phyloP scores from a whole-genome alignment of 2,888 invertebrate genomes.

The Alsophila aescularia region DNA sequence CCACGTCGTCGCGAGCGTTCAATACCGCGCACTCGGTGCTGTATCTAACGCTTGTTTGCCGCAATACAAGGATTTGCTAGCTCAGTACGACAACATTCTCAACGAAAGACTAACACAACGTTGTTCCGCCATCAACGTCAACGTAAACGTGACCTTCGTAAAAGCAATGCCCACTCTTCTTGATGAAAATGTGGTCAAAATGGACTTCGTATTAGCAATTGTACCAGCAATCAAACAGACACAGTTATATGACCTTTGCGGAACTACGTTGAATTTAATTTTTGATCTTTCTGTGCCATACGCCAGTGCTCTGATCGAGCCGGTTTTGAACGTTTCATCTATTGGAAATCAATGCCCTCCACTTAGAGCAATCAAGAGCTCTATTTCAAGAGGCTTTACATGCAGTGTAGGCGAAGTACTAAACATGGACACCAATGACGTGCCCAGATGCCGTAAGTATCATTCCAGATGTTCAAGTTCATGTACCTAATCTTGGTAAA shows the following conservation, averaged over 20 bases:
- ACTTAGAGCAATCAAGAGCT: constrained; percentile 92
- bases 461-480: constrained; percentile 6
- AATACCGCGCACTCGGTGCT: constrained; percentile 95
- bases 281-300: constrained; percentile 97
- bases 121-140: constrained; percentile 97
- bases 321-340: constrained; percentile 93
- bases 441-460: constrained; percentile 94
- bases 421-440: constrained; percentile 96
- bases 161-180: constrained; percentile 91
- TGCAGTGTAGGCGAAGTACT: constrained; percentile 97
- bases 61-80: constrained; percentile 92
- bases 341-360: constrained; percentile 97
- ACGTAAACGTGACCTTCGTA: constrained; percentile 96
- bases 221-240: constrained; percentile 95
- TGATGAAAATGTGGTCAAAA: constrained; percentile 94
- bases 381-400: constrained; percentile 94
- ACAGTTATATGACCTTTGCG: constrained; percentile 97
- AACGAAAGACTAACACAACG: constrained; percentile 94
- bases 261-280: constrained; percentile 95
- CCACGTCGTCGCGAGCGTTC: constrained; percentile 93
- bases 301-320: constrained; percentile 95
- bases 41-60: constrained; percentile 93
- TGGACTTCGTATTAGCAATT: constrained; percentile 95
- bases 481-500: too few relatives aligned
- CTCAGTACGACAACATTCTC: constrained; percentile 91